Evolutionary conservation across 1,140 invertebrate genomes (phyloP).

Genomic region (Drosophila miranda): DNA sequence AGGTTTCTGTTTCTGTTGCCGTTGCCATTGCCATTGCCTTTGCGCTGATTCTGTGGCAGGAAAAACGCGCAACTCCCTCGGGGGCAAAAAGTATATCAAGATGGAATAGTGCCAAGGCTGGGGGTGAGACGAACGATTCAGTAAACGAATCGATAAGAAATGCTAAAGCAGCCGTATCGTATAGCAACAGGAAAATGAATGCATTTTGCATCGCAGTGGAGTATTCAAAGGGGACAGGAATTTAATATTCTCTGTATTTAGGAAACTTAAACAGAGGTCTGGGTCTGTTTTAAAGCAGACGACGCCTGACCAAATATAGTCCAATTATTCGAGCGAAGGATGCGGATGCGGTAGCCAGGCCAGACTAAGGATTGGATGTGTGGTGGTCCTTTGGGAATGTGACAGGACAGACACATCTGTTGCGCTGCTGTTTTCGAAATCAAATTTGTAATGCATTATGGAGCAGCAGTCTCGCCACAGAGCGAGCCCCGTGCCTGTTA

Average conservation of each 20-base stretch:
- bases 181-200: no score
- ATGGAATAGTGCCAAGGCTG: slow-evolving; percentile 4
- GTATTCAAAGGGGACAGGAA: no score
- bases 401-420: slow-evolving; percentile 23
- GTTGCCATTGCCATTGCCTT: not conserved
- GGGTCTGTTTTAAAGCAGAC: no score
- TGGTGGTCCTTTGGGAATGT: slow-evolving; percentile 53
- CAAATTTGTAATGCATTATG: slow-evolving; percentile 78
- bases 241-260: no score
- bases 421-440: slow-evolving; percentile 29
- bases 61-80: slow-evolving; percentile 42
- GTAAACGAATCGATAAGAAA: no score
- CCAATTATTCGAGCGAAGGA: slow-evolving; percentile 34
- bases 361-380: no score
- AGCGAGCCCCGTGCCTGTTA: slow-evolving; percentile 18
- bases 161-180: no score
- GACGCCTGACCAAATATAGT: no score
- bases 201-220: no score
- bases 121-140: no score
- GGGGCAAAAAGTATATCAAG: slow-evolving; percentile 60
- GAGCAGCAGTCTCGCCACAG: slow-evolving; percentile 38
- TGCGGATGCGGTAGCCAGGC: slow-evolving; percentile 24
- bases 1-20: slow-evolving; percentile 43
- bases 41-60: slow-evolving; percentile 32
- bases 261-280: no score